Evolutionary conservation across 2,113 vertebrate species (phyloP), one percentile per base, ranked within the genome.

Genomic region (Hypanus sabinus): DNA sequence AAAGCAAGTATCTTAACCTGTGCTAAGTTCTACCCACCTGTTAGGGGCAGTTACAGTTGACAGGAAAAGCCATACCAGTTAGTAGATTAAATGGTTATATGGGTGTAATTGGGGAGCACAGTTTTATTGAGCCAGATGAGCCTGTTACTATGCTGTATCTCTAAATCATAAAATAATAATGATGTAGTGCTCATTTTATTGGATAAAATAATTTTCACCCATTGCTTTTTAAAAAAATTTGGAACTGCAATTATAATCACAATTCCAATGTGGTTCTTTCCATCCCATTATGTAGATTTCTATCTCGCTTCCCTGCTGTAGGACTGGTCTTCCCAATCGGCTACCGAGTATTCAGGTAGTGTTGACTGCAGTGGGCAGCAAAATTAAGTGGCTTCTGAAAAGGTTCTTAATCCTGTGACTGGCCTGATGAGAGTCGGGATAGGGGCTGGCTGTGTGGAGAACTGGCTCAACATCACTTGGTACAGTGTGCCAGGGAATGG

Each of bases 1-100:
- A n/a, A 87, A 87, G 83, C 83, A 87, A 87, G 83, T 87, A 87
- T 87, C 81, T 60, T 10, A 85, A 85, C 81, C 81, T 85, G 81
- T 85, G 81, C 81, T 85, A 27, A 60, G n/a, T 62, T 16, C 83
- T 62, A 18, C 27, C 5, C 24, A 57, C 5, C 57, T 5, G 4
- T 87, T 60, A n/a, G 27, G 27, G 27, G 27, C 55, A 62, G 55
- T 30, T 27, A 55, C 24, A 0, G 30, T 30, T 87, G 46, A 79
- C 76, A 79, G 14, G 76, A 46, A 46, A 46, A 46, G n/a, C n/a
- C n/a, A n/a, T n/a, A n/a, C n/a, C n/a, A n/a, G 46, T 46, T 46
- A 46, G 46, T 46, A 46, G 46, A 46, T 46, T 46, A 46, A 46
- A 3, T 46, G 46, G 46, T 46, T 3, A 46, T 46, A 46, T 1